These are phyloP conservation scores for Microtus montanus DNA, from an alignment of 2,113 vertebrate genomes.

Conservation along the genomic window DNA sequence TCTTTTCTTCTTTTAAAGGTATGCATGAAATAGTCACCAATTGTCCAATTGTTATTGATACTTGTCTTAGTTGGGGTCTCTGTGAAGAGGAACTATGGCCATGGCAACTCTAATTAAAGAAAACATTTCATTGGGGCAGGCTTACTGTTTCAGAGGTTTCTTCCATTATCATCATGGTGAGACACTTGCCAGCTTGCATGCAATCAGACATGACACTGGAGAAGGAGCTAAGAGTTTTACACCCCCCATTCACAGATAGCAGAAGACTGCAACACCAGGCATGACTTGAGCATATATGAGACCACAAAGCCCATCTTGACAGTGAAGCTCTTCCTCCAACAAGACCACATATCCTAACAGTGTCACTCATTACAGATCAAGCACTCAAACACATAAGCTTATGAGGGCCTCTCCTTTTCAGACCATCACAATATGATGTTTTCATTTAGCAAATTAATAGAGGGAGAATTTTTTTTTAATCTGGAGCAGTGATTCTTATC, in stretches of 20 bases:
- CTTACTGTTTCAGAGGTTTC: neutral
- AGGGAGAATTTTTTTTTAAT: neutral
- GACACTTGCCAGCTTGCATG: neutral
- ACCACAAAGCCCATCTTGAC: neutral
- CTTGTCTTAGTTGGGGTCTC: neutral
- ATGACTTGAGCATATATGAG: neutral
- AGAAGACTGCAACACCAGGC: neutral
- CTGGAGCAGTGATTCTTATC: neutral
- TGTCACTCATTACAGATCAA: neutral
- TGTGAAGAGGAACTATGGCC: neutral
- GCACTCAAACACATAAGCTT: neutral
- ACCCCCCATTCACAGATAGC: neutral
- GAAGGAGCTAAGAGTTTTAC: neutral
- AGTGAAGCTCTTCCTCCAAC: neutral
- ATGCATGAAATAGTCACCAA: neutral
- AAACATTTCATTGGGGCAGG: neutral
- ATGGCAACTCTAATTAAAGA: neutral
- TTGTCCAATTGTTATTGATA: neutral
- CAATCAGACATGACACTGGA: neutral
- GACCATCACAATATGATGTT: neutral
- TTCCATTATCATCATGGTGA: neutral
- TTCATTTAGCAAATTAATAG: neutral
- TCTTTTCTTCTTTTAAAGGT: constrained; percentile 23
- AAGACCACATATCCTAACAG: neutral
- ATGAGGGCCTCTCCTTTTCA: neutral